Evolutionary conservation across 2,888 invertebrate species (phyloP).

Genomic region (Drosophila siamana): DNA sequence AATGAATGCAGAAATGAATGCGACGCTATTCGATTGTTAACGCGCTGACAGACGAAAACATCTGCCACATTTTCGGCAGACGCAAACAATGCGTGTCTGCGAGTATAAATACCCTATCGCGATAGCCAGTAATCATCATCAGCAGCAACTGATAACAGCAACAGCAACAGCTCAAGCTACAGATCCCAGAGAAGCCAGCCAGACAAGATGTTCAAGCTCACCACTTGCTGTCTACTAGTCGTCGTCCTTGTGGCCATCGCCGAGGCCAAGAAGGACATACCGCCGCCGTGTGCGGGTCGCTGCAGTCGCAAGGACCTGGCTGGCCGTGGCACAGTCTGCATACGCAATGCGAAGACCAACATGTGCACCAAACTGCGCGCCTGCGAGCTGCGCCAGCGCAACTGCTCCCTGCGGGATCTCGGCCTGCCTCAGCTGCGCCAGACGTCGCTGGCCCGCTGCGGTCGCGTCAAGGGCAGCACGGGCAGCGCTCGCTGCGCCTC

Average conservation of each 20-base stretch:
- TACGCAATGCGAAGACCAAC: constrained; percentile 43
- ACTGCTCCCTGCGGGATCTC: constrained; percentile 51
- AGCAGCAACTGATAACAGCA: constrained; percentile 38
- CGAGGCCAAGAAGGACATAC: constrained; percentile 18
- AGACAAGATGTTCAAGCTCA: constrained; percentile 47
- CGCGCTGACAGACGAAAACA: background rate
- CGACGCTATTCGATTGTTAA: background rate
- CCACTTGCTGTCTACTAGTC: constrained; percentile 44
- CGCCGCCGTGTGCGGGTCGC: constrained; percentile 31
- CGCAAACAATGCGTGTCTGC: constrained; percentile 16
- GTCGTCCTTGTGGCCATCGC: constrained; percentile 35
- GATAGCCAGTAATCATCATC: constrained; percentile 34
- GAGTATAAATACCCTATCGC: constrained; percentile 33
- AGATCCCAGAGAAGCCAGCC: constrained; percentile 11
- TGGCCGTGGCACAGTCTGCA: constrained; percentile 49
- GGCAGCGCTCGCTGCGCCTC: constrained; percentile 38
- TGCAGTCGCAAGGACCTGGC: constrained; percentile 51
- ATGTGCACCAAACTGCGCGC: constrained; percentile 58
- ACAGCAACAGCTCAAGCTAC: background rate
- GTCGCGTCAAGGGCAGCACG: constrained; percentile 14
- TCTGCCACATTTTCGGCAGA: constrained; percentile 1
- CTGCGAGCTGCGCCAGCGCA: constrained; percentile 67
- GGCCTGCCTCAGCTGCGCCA: constrained; percentile 20
- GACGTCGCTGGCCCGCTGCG: constrained; percentile 35
- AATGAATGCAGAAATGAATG: background rate